A percentile compares a stretch with the other conserved stretches of the same genome.
phyloP scores from a whole-genome alignment of 37 sponge, comb jelly and placozoan genomes.

The Agelas oroides region DNA sequence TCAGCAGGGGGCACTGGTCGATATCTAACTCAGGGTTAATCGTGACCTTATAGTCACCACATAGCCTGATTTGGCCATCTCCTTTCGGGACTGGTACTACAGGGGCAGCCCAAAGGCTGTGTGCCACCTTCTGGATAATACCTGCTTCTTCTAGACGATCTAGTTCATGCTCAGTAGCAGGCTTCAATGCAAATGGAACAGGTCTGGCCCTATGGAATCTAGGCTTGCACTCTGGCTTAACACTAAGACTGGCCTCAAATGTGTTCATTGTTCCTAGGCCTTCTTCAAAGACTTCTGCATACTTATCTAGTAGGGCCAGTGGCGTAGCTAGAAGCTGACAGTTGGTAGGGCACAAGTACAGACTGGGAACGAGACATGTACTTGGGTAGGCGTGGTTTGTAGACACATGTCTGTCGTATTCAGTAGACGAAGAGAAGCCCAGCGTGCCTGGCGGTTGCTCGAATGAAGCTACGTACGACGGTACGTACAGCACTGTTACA shows the following conservation, averaged over 20 bases:
- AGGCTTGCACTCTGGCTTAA: conserved; percentile 21
- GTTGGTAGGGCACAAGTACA: too few relatives aligned
- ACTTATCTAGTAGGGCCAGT: too few relatives aligned
- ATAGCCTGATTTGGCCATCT: conserved; percentile 45
- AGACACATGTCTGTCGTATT: too few relatives aligned
- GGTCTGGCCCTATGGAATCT: conserved; percentile 12
- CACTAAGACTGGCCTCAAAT: conserved; percentile 2
- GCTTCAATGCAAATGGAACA: conserved; percentile 37
- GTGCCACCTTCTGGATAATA: conserved; percentile 23
- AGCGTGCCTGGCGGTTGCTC: too few relatives aligned
- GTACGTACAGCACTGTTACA: too few relatives aligned
- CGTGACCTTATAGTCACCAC: conserved; percentile 65
- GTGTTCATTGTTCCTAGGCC: conserved; percentile 17
- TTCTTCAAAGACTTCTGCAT: conserved; percentile 13
- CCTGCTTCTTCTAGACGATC: conserved; percentile 40
- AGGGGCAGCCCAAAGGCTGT: conserved; percentile 66
- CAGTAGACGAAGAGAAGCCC: too few relatives aligned
- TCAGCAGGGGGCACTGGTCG: conserved; percentile 51
- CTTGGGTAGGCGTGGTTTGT: too few relatives aligned
- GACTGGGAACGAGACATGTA: too few relatives aligned
- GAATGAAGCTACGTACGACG: too few relatives aligned
- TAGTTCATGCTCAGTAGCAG: conserved; percentile 11
- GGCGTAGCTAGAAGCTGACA: too few relatives aligned
- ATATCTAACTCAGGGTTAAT: conserved; percentile 46
- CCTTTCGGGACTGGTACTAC: conserved; percentile 62